Conservation (phyloP, 2,113 vertebrate species). For the Pteronura brasiliensis region DNA sequence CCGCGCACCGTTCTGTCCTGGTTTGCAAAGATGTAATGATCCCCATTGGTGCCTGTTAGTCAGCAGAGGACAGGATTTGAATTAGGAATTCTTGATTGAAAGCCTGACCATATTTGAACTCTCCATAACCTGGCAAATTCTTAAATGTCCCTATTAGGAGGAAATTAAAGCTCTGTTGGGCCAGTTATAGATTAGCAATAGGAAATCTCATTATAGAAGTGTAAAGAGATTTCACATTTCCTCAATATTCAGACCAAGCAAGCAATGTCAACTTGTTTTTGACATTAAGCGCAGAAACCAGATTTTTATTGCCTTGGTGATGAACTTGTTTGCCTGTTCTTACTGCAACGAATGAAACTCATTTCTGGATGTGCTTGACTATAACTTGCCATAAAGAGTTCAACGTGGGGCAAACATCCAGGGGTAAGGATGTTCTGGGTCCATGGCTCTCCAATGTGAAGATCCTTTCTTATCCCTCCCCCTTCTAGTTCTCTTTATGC, state of each 20-base stretch:
- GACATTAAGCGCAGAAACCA: background rate
- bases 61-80: background rate
- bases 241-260: background rate
- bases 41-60: background rate
- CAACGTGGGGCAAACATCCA: accelerated
- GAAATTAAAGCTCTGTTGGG: slow-evolving; percentile 53
- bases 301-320: background rate
- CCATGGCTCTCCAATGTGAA: accelerated
- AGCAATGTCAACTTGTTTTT: background rate
- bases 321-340: background rate
- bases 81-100: background rate
- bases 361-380: background rate
- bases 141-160: slow-evolving; percentile 51
- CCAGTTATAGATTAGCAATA: background rate
- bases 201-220: slow-evolving; percentile 54
- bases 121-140: slow-evolving; percentile 28
- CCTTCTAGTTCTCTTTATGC: background rate
- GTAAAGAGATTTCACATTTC: slow-evolving; percentile 35
- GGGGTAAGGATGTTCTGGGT: accelerated
- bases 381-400: background rate
- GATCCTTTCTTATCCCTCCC: background rate
- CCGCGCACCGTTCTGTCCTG: background rate
- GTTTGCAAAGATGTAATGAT: background rate
- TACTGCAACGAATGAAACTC: background rate
- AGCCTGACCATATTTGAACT: slow-evolving; percentile 25